phyloP scores from a whole-genome alignment of 2,113 vertebrate species.

The Empidonax traillii region DNA sequence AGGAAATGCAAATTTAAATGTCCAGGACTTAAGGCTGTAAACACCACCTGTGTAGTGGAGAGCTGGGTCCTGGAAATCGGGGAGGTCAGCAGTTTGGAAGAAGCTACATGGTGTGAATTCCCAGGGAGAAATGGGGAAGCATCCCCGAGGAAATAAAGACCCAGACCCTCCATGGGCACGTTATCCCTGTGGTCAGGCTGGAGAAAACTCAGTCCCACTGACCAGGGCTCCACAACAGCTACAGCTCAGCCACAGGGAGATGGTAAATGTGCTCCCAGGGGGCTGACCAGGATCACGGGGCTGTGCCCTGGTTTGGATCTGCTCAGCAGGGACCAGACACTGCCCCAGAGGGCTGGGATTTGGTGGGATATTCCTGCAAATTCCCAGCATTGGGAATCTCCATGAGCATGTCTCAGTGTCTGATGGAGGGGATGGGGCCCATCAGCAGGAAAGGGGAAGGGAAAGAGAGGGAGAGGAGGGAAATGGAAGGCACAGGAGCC shows the following conservation, averaged over 20 bases:
- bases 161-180: rapidly evolving
- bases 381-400: neutral
- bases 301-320: neutral
- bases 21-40: neutral
- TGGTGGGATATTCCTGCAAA: neutral
- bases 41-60: neutral
- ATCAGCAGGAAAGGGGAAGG: neutral
- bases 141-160: neutral
- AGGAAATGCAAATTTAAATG: neutral
- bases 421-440: neutral
- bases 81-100: neutral
- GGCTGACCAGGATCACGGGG: rapidly evolving
- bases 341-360: neutral
- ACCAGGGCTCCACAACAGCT: neutral
- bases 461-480: neutral
- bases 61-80: neutral
- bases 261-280: neutral
- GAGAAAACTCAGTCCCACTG: neutral
- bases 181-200: neutral
- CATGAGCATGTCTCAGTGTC: rapidly evolving
- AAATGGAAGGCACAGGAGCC: neutral
- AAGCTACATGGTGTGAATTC: rapidly evolving
- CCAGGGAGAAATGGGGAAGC: neutral
- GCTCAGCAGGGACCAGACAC: neutral
- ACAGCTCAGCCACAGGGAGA: rapidly evolving